phyloP scores from a whole-genome alignment of 2,888 invertebrate species.

The Macaria liturata region DNA sequence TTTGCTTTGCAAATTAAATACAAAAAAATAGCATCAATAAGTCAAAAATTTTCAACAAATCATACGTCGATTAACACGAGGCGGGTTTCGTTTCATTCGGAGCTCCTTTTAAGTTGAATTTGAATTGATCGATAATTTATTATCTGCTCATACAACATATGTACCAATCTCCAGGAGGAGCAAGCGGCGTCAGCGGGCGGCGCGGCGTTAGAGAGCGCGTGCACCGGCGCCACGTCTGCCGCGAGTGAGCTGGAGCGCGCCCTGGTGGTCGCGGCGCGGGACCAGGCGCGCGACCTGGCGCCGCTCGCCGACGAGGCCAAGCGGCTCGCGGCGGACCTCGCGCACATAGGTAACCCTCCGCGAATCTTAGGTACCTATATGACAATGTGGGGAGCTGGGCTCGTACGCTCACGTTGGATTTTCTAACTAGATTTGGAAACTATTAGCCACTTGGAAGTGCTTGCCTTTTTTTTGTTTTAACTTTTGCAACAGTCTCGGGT shows the following conservation, averaged over 20 bases:
- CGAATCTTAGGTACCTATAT: constrained; percentile 65
- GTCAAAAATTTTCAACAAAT: too few relatives aligned
- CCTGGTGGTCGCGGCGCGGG: constrained; percentile 85
- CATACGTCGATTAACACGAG: too few relatives aligned
- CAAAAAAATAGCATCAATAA: too few relatives aligned
- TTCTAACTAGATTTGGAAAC: too few relatives aligned
- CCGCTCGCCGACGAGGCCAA: constrained; percentile 74
- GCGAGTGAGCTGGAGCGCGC: constrained; percentile 92
- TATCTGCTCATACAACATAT: too few relatives aligned
- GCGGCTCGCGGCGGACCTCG: constrained; percentile 73
- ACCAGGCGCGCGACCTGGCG: constrained; percentile 74
- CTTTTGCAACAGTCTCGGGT: too few relatives aligned
- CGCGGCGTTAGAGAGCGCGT: constrained; percentile 82
- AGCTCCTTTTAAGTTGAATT: too few relatives aligned
- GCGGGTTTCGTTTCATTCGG: too few relatives aligned
- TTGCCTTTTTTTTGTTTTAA: too few relatives aligned
- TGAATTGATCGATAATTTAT: too few relatives aligned
- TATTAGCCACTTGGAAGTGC: too few relatives aligned
- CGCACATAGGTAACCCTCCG: constrained; percentile 77
- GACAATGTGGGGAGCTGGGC: constrained; percentile 47
- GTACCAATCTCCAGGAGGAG: constrained; percentile 56
- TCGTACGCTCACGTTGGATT: constrained; percentile 35
- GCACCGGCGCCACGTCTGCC: constrained; percentile 88
- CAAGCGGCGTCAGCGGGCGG: constrained; percentile 63
- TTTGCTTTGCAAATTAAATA: too few relatives aligned